Percentiles rank a stretch among this genome's conserved stretches.
phyloP scores from a whole-genome alignment of 2,113 vertebrate genomes.

The Polyodon spathula region DNA sequence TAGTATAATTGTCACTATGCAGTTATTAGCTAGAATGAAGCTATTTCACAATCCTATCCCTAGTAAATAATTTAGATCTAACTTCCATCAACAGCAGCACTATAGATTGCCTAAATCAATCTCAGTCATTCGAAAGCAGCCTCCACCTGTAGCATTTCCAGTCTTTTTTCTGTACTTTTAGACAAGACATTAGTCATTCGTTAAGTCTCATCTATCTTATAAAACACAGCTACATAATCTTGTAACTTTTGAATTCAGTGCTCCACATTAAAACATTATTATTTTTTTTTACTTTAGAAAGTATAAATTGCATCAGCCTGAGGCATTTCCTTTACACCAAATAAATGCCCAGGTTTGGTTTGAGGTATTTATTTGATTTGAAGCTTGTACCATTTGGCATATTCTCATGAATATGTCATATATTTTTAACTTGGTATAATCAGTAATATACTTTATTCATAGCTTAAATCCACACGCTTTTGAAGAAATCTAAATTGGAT shows the following conservation, averaged over 20 bases:
- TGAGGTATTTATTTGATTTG: too few species aligned
- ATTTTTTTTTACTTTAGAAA: too few species aligned
- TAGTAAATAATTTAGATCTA: conserved; percentile 64
- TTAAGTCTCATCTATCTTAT: conserved; percentile 14
- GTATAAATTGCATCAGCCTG: too few species aligned
- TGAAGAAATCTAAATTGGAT: too few species aligned
- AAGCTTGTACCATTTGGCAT: too few species aligned
- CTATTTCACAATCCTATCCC: conserved; percentile 47
- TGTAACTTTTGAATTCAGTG: neutral
- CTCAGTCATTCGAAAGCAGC: conserved; percentile 53
- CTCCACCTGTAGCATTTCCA: conserved; percentile 52
- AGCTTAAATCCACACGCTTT: too few species aligned
- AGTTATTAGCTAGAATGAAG: conserved; percentile 51
- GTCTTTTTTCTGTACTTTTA: conserved; percentile 44
- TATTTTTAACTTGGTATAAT: too few species aligned
- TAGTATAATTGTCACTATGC: conserved; percentile 30
- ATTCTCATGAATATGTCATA: too few species aligned
- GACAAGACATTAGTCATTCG: conserved; percentile 16
- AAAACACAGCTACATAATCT: neutral
- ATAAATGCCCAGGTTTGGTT: too few species aligned
- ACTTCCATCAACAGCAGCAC: conserved; percentile 48
- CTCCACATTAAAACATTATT: neutral
- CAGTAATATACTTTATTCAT: too few species aligned
- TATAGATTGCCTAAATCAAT: conserved; percentile 65
- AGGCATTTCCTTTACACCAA: too few species aligned